Evolutionary conservation across 2,113 vertebrate genomes (phyloP).

Genomic region (Pardalotus punctatus): DNA sequence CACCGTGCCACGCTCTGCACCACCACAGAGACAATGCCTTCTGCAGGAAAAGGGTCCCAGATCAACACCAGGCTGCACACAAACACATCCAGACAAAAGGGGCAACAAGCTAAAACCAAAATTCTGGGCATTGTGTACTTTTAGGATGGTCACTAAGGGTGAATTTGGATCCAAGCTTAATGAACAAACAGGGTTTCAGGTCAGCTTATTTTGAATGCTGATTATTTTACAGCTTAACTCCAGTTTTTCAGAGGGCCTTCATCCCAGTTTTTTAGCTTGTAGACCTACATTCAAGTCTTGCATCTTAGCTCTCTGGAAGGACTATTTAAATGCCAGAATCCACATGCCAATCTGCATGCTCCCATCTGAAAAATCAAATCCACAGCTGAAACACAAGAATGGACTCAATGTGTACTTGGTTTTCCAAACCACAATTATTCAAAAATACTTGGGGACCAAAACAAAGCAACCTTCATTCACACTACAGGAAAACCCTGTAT

Average conservation of each 20-base stretch:
- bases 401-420: not conserved
- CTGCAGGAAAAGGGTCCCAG: not conserved
- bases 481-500: not conserved
- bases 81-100: not conserved
- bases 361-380: not conserved
- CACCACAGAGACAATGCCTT: not conserved
- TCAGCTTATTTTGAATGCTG: not conserved
- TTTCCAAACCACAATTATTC: slow-evolving; percentile 35
- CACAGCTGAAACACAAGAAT: not conserved
- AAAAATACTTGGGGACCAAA: not conserved
- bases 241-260: not conserved
- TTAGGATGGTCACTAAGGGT: not conserved
- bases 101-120: not conserved
- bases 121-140: rapidly evolving
- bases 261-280: not conserved
- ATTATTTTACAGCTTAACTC: not conserved
- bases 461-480: not conserved
- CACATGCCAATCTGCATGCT: not conserved
- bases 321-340: not conserved
- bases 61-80: rapidly evolving
- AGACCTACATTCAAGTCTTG: not conserved
- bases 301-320: not conserved
- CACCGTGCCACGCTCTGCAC: not conserved
- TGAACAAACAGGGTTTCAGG: not conserved
- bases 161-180: not conserved